Base-by-base conservation (phyloP, 2,888 invertebrate species). In the Unio delphinus region DNA sequence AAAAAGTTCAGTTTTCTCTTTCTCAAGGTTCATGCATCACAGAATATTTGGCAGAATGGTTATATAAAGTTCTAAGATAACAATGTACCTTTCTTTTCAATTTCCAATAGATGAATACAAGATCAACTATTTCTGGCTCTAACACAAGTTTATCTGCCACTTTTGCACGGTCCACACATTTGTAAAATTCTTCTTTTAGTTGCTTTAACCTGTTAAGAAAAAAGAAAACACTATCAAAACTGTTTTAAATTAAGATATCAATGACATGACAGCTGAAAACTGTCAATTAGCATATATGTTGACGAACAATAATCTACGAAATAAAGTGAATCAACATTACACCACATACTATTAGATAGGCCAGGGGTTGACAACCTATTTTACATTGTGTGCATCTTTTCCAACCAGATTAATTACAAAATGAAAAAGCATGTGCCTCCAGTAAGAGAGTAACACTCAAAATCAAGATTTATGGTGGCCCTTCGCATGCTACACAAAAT, bases 101-200 rank as follows among this genome's bases (percentile, higher is more conserved):
- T 90, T 97, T 97, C 99, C 99, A 99, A 90, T 97, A 99, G 89
- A 96, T 95, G 89, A 95, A 97, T 85, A 98, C 95, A 83, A 95
- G 94, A 83, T 94, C 93, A 73, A 98, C 93, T 67, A 95, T 94
- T 83, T 96, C 96, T 83, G 93, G 93, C 87, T 96, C 96, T 93
- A 87, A 61, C 85, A 96, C 95, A 70, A 96, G 92, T 88, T 94
- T 94, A 80, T 94, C 93, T 17, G 89, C 85, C 4, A 88, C 79
- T 54, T 86, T 83, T 26, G 76, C 68, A 55, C 95, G 92, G 85
- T 93, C 94, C 23, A 98, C 97, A 87, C 96, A 95, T 86, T 94
- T 95, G 90, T 95, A 96, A 90, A 98, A 98, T 90, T 97, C 96
- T 45, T 95, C 94, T 90, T 97, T 96, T 73, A 98, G 95, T 91